Base-by-base conservation (phyloP, 2,888 invertebrate genomes). In the Nymphalis polychloros region DNA sequence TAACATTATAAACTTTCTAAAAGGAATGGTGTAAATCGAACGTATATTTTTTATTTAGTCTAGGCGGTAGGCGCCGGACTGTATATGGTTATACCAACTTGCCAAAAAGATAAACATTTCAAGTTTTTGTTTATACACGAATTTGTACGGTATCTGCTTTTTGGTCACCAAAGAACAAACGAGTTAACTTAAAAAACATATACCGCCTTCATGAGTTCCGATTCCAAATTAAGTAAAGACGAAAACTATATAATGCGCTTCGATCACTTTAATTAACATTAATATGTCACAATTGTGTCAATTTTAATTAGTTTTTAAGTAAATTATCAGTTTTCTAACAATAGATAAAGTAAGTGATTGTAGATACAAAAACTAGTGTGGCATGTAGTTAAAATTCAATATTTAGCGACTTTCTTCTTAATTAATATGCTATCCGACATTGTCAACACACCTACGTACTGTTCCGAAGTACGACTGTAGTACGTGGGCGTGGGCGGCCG, bases 391-490 rank as follows among this genome's bases (percentile, higher is more conserved):
- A 85, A 86, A 84, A 88, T 88, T 87, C 85, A 88, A 84, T 87
- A 85, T 87, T 79, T 87, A 80, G 81, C 81, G 81, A 82, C 89
- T 91, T 90, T 90, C 90, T 88, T 90, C 86, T 86, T 89, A 90
- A 91, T 91, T 90, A 90, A 89, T 89, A 90, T 90, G 89, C 89
- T 88, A 89, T 89, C 85, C 87, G 84, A 85, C 88, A 90, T 90
- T 89, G 90, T 90, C 87, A 85, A 85, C 82, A 88, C 89, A 84
- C 90, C 90, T 85, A 90, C 90, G 66, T 69, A 57, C 66, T 52
- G 62, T 67, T 68, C 53, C 67, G 68, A 68, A 72, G 68, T 68
- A 68, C 69, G 63, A 66, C 63, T 65, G 67, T 70, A 73, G 68
- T 64, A 41, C 57, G 55, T 55, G 57, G 55, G 68, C 67, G 73